Base-by-base conservation (phyloP, 1,140 invertebrate genomes). In the Whitmania pigra region DNA sequence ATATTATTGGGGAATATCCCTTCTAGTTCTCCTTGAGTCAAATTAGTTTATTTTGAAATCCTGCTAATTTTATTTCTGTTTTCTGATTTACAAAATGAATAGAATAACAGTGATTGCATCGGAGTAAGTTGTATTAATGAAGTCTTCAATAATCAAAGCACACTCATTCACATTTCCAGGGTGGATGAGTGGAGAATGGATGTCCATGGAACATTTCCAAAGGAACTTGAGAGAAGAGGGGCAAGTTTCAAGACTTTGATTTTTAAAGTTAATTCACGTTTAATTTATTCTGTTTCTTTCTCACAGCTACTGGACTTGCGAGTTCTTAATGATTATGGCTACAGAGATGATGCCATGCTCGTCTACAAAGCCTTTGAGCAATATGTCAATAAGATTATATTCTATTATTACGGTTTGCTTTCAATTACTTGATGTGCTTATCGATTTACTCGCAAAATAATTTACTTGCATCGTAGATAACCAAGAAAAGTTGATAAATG, bases 261-360 rank as follows among this genome's bases (percentile, higher is more conserved):
- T 63, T 25, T 63, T 11, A 63, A 25, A 63, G 11, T 63, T 63
- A 13, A 63, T 18, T 7, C 57, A 13, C 2, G 27, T 40, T 68
- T 31, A n/a, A n/a, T 31, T 68, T 9, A 68, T 31, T 31, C 67
- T 68, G n/a, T 13, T 31, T 2, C 36, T 68, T 63, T 63, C 4
- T 55, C 36, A 18, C 49, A 73, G 73, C 74, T 79, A 1, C 60
- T 77, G 11, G 77, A 81, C 71, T 72, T 67, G 9, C 69, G 77
- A 15, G 73, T 81, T 22, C 69, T 82, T 4, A 79, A 80, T 9
- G 74, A 80, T 69, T 82, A 82, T 75, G 80, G 80, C 18, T 82
- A 82, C 76, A 73, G 81, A 72, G 81, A 82, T 74, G 81, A 82
- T 75, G 80, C 78, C 9, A 43, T 80, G 22, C 69, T 75, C 0